These are phyloP conservation scores for Chaenogobius annularis DNA, from an alignment of 2,113 vertebrate species.

Conservation along the genomic window DNA sequence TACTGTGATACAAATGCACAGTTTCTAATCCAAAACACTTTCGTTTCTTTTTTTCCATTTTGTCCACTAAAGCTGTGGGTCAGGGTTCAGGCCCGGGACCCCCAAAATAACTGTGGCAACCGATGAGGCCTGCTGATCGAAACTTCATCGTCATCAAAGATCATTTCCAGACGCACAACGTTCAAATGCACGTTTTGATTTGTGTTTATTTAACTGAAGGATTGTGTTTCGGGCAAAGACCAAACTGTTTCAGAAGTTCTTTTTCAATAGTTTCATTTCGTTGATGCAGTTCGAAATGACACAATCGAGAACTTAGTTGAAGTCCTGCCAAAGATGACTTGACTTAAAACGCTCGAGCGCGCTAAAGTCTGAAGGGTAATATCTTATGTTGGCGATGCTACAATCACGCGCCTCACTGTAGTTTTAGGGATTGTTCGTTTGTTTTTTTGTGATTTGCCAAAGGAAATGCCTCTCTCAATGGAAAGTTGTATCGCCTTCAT, in stretches of 20 bases:
- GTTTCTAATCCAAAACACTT: no score
- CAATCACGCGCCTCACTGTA: no score
- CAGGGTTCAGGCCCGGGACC: no score
- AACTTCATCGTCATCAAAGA: no score
- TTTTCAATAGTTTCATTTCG: not conserved
- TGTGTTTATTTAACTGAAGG: no score
- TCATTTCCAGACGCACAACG: no score
- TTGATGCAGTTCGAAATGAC: constrained; percentile 76
- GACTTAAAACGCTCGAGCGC: constrained; percentile 81
- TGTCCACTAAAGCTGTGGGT: constrained; percentile 6
- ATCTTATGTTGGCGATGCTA: not conserved
- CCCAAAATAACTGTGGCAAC: no score
- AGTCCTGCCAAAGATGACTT: constrained; percentile 66
- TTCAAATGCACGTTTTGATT: no score
- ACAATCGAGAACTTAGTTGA: constrained; percentile 74
- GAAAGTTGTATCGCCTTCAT: not conserved
- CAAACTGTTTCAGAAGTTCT: not conserved
- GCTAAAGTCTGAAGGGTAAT: not conserved
- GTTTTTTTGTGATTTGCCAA: not conserved
- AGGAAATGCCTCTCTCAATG: not conserved
- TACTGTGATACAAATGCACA: not conserved
- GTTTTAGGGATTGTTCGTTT: not conserved
- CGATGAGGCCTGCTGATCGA: no score
- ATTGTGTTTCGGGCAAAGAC: no score
- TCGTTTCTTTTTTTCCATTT: no score